Evolutionary conservation across 2,797 vertebrate species (phyloP).

Genomic region (Prionace glauca): DNA sequence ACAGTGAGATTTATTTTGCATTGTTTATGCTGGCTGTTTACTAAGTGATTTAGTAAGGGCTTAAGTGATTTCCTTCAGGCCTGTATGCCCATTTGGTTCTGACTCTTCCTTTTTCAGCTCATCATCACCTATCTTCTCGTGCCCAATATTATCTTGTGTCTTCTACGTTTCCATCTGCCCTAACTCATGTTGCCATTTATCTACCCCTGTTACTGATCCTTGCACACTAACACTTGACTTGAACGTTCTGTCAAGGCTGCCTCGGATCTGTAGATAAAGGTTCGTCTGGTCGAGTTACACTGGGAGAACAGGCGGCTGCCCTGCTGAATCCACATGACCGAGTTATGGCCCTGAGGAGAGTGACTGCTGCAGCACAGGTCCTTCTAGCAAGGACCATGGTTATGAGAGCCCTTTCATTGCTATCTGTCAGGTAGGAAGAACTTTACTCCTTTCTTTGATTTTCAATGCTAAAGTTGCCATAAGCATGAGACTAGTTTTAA

Average conservation of each 20-base stretch:
- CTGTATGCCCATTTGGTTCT: neutral
- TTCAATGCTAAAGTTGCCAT: neutral
- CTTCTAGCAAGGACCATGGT: constrained; percentile 97
- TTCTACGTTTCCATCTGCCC: neutral
- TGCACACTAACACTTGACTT: constrained; percentile 40
- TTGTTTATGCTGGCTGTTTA: neutral
- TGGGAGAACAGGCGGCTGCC: constrained; percentile 89
- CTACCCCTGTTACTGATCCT: neutral
- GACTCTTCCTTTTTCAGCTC: neutral
- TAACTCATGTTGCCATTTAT: neutral
- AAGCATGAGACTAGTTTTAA: neutral
- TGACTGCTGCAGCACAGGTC: constrained; percentile 90
- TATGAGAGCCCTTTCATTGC: constrained; percentile 88
- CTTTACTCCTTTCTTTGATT: neutral
- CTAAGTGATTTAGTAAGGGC: neutral
- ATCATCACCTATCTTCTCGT: neutral
- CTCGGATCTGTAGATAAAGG: constrained; percentile 89
- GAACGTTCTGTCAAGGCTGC: constrained; percentile 63
- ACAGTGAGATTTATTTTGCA: neutral
- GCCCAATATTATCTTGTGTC: neutral
- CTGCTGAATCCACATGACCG: constrained; percentile 84
- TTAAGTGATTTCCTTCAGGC: neutral
- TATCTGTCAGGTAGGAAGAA: constrained; percentile 73
- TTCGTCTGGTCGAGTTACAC: constrained; percentile 80
- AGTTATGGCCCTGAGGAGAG: constrained; percentile 83